phyloP scores from a whole-genome alignment of 1,140 invertebrate species.

The Telenomus remus region DNA sequence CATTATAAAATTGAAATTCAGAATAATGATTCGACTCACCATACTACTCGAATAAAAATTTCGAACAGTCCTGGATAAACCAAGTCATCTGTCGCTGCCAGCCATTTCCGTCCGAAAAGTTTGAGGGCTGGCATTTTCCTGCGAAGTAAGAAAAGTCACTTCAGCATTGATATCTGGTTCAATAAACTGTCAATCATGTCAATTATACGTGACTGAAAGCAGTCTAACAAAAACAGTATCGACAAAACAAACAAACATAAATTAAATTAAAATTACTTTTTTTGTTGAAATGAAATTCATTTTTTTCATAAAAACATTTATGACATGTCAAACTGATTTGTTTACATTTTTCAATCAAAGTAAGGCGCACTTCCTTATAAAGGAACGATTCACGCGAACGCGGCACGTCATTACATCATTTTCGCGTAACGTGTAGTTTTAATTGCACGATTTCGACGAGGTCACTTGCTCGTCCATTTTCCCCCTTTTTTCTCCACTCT shows the following conservation, averaged over 20 bases:
- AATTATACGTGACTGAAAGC: too few species aligned
- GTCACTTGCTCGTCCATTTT: constrained; percentile 32
- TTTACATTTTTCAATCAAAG: constrained; percentile 13
- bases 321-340: not conserved
- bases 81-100: constrained; percentile 85
- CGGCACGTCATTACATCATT: constrained; percentile 30
- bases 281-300: not conserved
- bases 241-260: too few species aligned
- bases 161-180: not conserved
- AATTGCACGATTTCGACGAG: constrained; percentile 48
- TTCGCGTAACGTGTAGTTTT: constrained; percentile 36
- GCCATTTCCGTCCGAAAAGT: constrained; percentile 86
- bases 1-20: too few species aligned
- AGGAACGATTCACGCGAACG: constrained; percentile 28
- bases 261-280: too few species aligned
- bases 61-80: constrained; percentile 87
- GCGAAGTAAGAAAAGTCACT: not conserved
- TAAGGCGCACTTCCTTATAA: constrained; percentile 12
- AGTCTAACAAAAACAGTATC: too few species aligned
- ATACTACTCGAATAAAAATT: constrained; percentile 82
- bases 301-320: not conserved
- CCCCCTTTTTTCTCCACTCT: not conserved
- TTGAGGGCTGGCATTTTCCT: constrained; percentile 83
- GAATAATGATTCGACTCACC: constrained; percentile 74
- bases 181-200: not conserved